Evolutionary conservation across 2,888 invertebrate species (phyloP), one percentile per base, ranked within the genome.

Genomic region (Horisme vitalbata): DNA sequence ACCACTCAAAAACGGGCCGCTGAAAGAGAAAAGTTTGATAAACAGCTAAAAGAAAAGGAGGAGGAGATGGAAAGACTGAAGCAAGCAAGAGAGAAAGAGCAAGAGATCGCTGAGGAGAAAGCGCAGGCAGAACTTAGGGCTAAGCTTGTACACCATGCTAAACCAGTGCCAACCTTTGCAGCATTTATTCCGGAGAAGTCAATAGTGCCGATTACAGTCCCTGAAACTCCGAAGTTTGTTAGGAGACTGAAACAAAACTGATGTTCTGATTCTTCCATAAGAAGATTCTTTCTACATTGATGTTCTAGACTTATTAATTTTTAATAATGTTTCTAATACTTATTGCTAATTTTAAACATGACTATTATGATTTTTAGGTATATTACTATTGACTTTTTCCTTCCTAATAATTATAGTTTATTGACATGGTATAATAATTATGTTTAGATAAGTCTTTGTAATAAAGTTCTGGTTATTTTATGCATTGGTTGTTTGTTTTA

Each of bases 1-100:
- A 91, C 91, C 35, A 93, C 94, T 1, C 93, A 93, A 45, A 90
- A 90, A 49, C 76, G 95, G 43, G 93, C 93, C 0, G 87, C 80
- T 7, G 92, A 94, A 47, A 79, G 94, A 20, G 90, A 90, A 31
- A 88, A 83, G 26, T 94, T 92, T 77, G 92, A 94, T 0, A 81
- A 89, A 20, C 75, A 76, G 27, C 55, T 92, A 1, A 92, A 90
- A 63, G 75, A 79, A 53, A 91, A 92, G 53, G 88, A 88, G 32
- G 90, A 91, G 49, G 86, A 91, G 41, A 82, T 81, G 33, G 87
- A 90, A 41, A 81, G 71, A 52, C 51, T 81, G 6, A 81, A 73
- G 31, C 75, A 79, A 51, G 67, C 78, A 52, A 73, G 71, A 37
- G 83, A 87, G 32, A 79, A 75, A 49, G 77, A 90, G 6, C 68